These are phyloP conservation scores for Pangasius mekongensis DNA, from an alignment of 2,797 vertebrate genomes.

Conservation along the genomic window DNA sequence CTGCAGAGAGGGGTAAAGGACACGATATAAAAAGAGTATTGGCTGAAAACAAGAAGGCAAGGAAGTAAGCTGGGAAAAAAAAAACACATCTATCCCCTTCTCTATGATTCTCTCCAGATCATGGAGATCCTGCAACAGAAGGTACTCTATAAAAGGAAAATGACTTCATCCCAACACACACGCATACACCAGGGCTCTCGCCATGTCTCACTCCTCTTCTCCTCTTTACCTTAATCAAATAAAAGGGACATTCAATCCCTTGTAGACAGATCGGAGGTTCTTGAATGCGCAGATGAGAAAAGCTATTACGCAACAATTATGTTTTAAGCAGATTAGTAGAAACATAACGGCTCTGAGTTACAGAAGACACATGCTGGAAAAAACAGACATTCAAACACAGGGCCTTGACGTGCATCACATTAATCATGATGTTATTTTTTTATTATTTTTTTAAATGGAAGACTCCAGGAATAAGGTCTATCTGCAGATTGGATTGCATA, in stretches of 20 bases:
- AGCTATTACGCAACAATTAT: conserved; percentile 43
- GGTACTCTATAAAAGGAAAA: conserved; percentile 76
- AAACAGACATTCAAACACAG: neutral
- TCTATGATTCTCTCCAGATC: conserved; percentile 42
- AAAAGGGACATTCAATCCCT: conserved; percentile 48
- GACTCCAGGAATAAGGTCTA: neutral
- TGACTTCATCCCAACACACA: conserved; percentile 75
- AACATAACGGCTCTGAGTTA: conserved; percentile 7
- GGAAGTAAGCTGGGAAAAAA: conserved; percentile 58
- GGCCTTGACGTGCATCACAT: neutral
- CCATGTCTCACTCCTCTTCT: conserved; percentile 58
- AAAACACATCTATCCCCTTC: conserved; percentile 54
- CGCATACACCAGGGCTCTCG: conserved; percentile 61
- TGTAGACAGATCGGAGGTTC: conserved; percentile 44
- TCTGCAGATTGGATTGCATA: neutral
- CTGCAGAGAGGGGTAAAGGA: conserved; percentile 29
- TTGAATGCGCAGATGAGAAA: conserved; percentile 38
- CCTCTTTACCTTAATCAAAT: conserved; percentile 55
- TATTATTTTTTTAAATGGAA: neutral
- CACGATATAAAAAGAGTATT: conserved; percentile 29
- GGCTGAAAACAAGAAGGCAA: conserved; percentile 42
- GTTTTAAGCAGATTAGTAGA: conserved; percentile 22
- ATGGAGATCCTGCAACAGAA: conserved; percentile 67
- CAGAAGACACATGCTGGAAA: neutral
- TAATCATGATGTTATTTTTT: neutral